Base-by-base conservation (phyloP, 1,140 invertebrate species). In the Atopsyche davidsoni region DNA sequence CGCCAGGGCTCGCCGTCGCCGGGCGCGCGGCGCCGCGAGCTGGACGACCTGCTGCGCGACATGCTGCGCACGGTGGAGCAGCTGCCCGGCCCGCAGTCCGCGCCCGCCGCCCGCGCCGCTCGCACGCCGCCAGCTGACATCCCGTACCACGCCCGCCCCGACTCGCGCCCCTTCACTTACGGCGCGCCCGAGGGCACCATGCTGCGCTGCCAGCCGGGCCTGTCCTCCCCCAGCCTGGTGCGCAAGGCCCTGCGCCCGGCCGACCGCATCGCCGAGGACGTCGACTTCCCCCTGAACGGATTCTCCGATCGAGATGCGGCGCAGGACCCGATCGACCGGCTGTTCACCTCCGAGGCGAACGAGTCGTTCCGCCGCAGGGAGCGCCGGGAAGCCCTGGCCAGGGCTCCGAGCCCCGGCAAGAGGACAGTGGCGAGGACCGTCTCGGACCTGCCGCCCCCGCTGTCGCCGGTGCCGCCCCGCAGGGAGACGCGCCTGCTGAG, bases 1-100 rank as follows among this genome's bases (percentile, higher is more conserved):
- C 75, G 64, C 64, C 57, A 59, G 41, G 69, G 69, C 51, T 70
- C 71, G 36, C 70, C 70, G 55, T 72, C 69, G 25, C 69, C 70
- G 50, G 64, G 69, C 55, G 64, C 66, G 38, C 64, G 66, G 47
- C 78, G 81, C 62, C 74, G 79, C 44, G 80, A 82, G 63, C 73
- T 86, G 48, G 83, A 86, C 69, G 82, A 82, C 60, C 74, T 89
- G 46, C 77, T 90, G 40, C 79, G 81, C 59, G 86, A 87, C 64
- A 88, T 90, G 85, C 77, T 89, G 71, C 75, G 85, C 44, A 87
- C 87, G 22, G 85, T 89, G 55, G 83, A 87, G 75, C 83, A 81
- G 62, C 81, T 85, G 62, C 82, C 82, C 42, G 60, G 59, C 58
- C 55, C 62, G 58, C 65, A 70, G 59, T 68, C 67, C 59, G 55